Evolutionary conservation across 2,797 vertebrate species (phyloP).

Genomic region (Scolopax rusticola): DNA sequence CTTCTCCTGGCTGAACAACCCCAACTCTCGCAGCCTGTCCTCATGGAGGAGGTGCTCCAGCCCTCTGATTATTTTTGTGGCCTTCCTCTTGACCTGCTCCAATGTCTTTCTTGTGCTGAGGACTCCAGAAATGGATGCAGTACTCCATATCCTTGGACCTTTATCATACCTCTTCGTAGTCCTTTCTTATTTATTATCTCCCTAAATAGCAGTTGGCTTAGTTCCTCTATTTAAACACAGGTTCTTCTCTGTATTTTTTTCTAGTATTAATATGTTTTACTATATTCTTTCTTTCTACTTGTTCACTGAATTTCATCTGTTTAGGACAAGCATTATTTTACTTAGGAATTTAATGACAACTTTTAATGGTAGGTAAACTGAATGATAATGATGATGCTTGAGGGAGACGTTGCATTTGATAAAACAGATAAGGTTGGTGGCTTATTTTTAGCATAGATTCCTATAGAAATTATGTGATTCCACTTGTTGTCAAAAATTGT

Average conservation of each 20-base stretch:
- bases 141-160: background rate
- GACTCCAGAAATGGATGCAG: accelerated
- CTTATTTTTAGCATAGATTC: background rate
- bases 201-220: background rate
- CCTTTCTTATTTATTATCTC: background rate
- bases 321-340: background rate
- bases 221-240: background rate
- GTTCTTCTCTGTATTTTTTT: background rate
- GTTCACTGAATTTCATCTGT: background rate
- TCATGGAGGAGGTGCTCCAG: background rate
- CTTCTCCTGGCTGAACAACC: background rate
- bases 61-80: background rate
- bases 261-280: background rate
- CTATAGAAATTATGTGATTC: background rate
- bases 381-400: background rate
- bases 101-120: too few relatives aligned
- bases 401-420: background rate
- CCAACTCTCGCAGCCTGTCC: background rate
- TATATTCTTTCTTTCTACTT: background rate
- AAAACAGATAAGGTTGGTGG: background rate
- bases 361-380: background rate
- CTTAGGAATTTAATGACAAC: background rate
- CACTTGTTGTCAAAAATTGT: background rate
- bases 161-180: background rate
- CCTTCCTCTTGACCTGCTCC: background rate